phyloP scores from a whole-genome alignment of 2,797 vertebrate genomes.

The Hyperoplus immaculatus region DNA sequence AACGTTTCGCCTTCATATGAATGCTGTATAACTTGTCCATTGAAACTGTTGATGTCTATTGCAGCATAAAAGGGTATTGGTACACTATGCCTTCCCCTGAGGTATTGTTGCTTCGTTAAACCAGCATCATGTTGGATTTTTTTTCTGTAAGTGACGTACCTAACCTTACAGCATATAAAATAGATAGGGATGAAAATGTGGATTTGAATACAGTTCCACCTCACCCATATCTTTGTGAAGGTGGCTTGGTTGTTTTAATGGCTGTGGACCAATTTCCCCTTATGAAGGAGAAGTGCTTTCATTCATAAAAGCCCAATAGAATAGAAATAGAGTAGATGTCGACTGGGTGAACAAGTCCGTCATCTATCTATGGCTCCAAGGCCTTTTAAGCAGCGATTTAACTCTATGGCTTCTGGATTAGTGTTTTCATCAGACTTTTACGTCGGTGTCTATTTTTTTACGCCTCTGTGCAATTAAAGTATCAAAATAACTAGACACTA shows the following conservation, averaged over 20 bases:
- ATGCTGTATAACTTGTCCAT: background rate
- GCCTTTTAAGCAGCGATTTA: slow-evolving; percentile 3
- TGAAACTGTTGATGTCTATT: background rate
- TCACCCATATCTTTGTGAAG: background rate
- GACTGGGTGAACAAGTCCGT: background rate
- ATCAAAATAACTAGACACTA: background rate
- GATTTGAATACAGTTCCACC: background rate
- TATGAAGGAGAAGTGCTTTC: background rate
- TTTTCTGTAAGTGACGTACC: too few species aligned
- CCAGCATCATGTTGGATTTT: background rate
- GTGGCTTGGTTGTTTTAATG: background rate
- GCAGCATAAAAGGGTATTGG: too few species aligned
- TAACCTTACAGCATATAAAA: background rate
- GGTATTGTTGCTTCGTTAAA: background rate
- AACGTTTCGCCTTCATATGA: background rate
- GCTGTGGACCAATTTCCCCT: background rate
- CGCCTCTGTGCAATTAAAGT: background rate
- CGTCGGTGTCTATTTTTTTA: background rate
- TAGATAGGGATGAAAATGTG: too few species aligned
- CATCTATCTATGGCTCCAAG: background rate
- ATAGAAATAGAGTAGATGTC: background rate
- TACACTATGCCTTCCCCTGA: background rate
- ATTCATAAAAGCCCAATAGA: background rate
- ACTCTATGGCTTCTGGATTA: background rate
- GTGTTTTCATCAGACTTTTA: background rate